These are phyloP conservation scores for Andrena praecox DNA, from an alignment of 2,888 invertebrate genomes.

Conservation along the genomic window DNA sequence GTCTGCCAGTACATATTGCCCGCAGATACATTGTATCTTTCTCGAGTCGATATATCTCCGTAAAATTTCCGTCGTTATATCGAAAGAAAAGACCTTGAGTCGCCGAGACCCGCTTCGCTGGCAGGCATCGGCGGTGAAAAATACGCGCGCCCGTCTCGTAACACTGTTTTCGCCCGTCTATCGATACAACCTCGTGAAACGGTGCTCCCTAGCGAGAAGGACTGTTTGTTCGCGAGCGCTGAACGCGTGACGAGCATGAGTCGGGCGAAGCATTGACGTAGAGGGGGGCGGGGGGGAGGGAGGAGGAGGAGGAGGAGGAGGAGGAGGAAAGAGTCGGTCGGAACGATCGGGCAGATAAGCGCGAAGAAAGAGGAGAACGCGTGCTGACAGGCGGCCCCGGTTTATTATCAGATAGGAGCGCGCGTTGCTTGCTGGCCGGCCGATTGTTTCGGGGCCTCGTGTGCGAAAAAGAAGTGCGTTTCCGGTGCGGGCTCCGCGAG, in stretches of 20 bases:
- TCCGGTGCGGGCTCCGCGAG: constrained; percentile 70
- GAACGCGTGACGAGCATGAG: constrained; percentile 50
- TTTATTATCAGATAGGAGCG: constrained; percentile 24
- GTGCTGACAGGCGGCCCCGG: not conserved
- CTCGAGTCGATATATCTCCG: constrained; percentile 35
- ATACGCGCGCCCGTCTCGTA: constrained; percentile 23
- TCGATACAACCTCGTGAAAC: constrained; percentile 22
- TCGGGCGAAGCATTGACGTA: constrained; percentile 39
- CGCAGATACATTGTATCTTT: constrained; percentile 11
- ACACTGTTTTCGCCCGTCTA: not conserved
- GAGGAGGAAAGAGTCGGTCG: constrained; percentile 40
- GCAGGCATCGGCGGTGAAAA: constrained; percentile 37
- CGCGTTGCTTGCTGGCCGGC: constrained; percentile 12
- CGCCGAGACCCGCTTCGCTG: constrained; percentile 30
- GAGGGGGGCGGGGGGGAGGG: not conserved
- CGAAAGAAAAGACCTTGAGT: constrained; percentile 46
- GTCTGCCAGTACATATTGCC: not conserved
- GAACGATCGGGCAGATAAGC: constrained; percentile 48
- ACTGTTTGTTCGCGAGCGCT: constrained; percentile 22
- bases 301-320: no score
- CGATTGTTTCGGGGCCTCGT: constrained; percentile 24
- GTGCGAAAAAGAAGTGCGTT: constrained; percentile 57
- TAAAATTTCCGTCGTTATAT: constrained; percentile 31
- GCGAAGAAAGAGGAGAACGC: constrained; percentile 30
- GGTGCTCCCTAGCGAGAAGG: constrained; percentile 18